Conservation (phyloP, 64 coral and sea anemone species). For the Hydrozoanthus tunicans region DNA sequence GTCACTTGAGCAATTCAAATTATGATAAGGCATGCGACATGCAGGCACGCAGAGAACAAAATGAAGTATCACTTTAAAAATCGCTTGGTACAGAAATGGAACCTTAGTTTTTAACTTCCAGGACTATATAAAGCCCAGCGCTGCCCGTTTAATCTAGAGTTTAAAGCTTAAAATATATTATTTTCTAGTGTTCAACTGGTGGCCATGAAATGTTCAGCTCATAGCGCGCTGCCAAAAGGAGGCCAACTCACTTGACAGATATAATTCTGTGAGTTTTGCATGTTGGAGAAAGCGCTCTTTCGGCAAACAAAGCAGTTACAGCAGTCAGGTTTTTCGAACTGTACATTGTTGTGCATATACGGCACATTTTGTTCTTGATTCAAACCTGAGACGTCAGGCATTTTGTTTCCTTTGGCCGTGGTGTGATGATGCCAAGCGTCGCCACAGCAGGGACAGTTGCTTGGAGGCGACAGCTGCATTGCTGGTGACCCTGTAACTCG, state of each 20-base stretch:
- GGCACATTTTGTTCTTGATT: neutral
- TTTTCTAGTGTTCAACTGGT: neutral
- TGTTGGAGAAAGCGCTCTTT: constrained; percentile 34
- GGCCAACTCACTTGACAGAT: constrained; percentile 7
- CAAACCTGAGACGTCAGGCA: no score
- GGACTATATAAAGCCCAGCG: neutral
- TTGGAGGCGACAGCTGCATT: constrained; percentile 22
- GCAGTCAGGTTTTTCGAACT: neutral
- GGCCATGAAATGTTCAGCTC: no score
- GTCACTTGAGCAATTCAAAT: neutral
- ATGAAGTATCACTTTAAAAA: neutral
- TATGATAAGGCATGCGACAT: neutral
- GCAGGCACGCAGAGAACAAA: neutral
- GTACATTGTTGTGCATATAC: constrained; percentile 4
- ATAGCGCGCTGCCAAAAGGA: neutral
- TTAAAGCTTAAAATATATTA: neutral
- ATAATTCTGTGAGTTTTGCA: constrained; percentile 31
- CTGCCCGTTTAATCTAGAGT: neutral
- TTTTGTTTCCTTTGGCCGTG: neutral
- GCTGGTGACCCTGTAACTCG: neutral
- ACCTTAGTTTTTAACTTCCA: no score
- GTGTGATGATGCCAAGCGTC: neutral
- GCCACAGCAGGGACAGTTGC: constrained; percentile 47
- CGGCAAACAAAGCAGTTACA: constrained; percentile 43
- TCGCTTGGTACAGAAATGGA: no score